Evolutionary conservation across 2,797 vertebrate genomes (phyloP).

Genomic region (Alca torda): DNA sequence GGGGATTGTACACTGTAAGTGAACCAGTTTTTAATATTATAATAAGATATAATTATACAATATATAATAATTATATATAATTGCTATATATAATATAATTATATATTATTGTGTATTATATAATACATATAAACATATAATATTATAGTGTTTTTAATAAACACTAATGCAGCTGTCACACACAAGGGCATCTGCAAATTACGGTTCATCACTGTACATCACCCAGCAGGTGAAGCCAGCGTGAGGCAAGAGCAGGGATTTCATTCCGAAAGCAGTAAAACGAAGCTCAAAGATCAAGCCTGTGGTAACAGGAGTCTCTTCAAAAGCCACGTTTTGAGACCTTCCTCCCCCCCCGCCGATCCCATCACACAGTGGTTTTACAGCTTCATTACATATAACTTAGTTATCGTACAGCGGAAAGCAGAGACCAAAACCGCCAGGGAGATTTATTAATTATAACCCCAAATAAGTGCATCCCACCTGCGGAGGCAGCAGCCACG

Average conservation of each 20-base stretch:
- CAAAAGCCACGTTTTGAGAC: neutral
- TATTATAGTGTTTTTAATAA: neutral
- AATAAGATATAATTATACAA: too few relatives aligned
- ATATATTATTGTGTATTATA: too few relatives aligned
- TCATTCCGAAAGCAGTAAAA: neutral
- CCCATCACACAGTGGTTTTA: neutral
- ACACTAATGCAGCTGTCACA: neutral
- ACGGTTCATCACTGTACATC: neutral
- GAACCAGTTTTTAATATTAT: neutral
- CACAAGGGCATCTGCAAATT: neutral
- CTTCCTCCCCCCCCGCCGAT: neutral
- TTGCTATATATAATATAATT: too few relatives aligned
- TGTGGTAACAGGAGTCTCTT: neutral
- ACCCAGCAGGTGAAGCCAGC: neutral
- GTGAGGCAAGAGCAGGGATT: neutral
- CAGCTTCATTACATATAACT: neutral
- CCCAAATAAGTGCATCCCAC: neutral
- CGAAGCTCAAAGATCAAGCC: neutral
- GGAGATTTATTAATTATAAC: neutral
- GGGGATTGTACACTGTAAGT: neutral
- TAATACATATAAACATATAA: too few relatives aligned
- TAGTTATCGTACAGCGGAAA: neutral
- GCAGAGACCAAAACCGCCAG: neutral
- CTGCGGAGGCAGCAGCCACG: rapidly evolving
- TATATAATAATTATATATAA: too few relatives aligned